Evolutionary conservation across 2,797 vertebrate species (phyloP).

Genomic region (Falco berigora): DNA sequence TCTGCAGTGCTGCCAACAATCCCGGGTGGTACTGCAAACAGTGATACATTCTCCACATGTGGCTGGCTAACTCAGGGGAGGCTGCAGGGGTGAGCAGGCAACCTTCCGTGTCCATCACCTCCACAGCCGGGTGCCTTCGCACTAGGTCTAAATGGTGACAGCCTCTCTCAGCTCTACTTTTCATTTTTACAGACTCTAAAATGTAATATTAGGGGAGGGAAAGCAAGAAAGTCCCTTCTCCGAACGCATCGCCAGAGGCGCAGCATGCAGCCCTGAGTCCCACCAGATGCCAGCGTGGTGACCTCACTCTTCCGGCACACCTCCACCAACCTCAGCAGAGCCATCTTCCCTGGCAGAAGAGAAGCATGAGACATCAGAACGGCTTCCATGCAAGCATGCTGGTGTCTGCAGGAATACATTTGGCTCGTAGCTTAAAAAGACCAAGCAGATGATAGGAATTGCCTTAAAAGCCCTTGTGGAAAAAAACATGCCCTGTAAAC

Average conservation of each 20-base stretch:
- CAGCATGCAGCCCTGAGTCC: neutral
- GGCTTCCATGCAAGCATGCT: accelerated
- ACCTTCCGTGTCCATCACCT: accelerated
- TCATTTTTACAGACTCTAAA: neutral
- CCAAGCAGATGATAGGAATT: neutral
- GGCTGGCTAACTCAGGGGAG: neutral
- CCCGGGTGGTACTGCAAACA: neutral
- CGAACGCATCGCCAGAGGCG: neutral
- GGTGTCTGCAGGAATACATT: neutral
- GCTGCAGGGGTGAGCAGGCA: neutral
- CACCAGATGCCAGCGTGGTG: neutral
- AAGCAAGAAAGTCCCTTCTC: neutral
- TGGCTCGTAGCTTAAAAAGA: neutral
- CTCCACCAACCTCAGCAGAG: neutral
- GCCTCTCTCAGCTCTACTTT: neutral
- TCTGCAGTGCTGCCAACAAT: neutral
- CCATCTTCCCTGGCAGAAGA: accelerated
- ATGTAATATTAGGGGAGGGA: neutral
- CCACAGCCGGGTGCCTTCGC: accelerated
- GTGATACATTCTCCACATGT: accelerated
- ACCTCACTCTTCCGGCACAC: neutral
- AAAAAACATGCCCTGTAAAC: neutral
- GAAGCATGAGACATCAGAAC: neutral
- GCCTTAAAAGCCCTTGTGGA: neutral
- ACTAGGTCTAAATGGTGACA: accelerated